phyloP scores from a whole-genome alignment of 2,797 vertebrate species.

The Mionectes olivaceus region DNA sequence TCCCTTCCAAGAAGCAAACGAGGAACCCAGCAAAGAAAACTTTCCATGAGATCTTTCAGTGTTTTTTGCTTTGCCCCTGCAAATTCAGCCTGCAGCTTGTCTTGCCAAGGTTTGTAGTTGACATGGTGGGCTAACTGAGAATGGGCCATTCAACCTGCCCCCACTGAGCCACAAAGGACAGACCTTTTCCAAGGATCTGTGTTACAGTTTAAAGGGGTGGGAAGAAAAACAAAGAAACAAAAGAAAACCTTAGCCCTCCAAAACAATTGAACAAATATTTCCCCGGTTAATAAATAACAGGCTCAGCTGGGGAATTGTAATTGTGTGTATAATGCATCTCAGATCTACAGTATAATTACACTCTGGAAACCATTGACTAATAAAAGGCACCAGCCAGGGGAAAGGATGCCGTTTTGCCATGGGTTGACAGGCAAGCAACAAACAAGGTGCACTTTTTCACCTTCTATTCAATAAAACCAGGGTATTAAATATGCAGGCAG shows the following conservation, averaged over 20 bases:
- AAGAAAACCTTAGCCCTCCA: constrained; percentile 48
- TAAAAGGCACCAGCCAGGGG: constrained; percentile 79
- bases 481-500: constrained; percentile 80
- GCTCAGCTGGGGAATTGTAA: constrained; percentile 73
- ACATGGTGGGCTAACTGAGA: not conserved
- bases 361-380: constrained; percentile 78
- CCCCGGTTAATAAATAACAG: constrained; percentile 77
- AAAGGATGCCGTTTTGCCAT: constrained; percentile 78
- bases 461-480: constrained; percentile 82
- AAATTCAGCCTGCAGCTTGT: not conserved
- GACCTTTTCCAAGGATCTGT: not conserved
- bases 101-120: constrained; percentile 11
- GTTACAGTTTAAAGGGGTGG: not conserved
- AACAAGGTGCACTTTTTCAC: constrained; percentile 81
- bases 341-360: constrained; percentile 82
- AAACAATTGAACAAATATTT: constrained; percentile 72
- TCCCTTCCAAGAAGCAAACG: not conserved
- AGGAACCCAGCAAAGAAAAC: not conserved
- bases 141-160: constrained; percentile 14
- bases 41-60: not conserved
- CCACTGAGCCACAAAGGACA: not conserved
- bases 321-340: constrained; percentile 78
- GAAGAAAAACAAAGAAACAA: not conserved
- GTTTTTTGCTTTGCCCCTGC: not conserved
- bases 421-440: constrained; percentile 79